Conservation (phyloP, 1,140 invertebrate species). For the Camponotus pennsylvanicus region DNA sequence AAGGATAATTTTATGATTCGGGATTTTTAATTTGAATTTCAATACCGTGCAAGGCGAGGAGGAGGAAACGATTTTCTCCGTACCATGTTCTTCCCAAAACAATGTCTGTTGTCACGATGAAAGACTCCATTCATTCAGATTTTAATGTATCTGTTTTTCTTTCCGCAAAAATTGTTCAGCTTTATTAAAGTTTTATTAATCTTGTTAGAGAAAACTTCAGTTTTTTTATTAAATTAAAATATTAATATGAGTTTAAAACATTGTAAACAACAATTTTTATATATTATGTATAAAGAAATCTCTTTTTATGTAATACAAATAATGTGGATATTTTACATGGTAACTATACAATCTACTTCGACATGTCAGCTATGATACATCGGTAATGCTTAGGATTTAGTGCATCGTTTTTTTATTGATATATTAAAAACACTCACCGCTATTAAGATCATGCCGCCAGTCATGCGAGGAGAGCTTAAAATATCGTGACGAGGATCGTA, state of each 20-base stretch:
- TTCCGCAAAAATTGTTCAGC: neutral
- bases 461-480: conserved; percentile 30
- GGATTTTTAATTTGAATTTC: conserved; percentile 59
- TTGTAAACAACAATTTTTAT: too few species aligned
- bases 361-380: conserved; percentile 30
- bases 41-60: conserved; percentile 4
- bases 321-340: neutral
- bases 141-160: neutral
- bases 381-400: conserved; percentile 28
- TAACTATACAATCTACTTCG: conserved; percentile 4
- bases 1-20: conserved; percentile 52
- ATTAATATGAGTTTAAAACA: neutral
- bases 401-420: conserved; percentile 14
- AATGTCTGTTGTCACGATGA: neutral
- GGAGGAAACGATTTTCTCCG: neutral
- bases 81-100: conserved; percentile 44
- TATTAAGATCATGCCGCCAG: conserved; percentile 22
- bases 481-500: conserved; percentile 20
- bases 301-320: neutral
- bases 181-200: too few species aligned
- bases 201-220: neutral
- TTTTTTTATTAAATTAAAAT: neutral
- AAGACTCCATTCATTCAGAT: neutral
- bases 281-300: neutral
- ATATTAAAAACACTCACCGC: conserved; percentile 11